Evolutionary conservation across 2,888 invertebrate species (phyloP).

Genomic region (Hirudinaria manillensis): DNA sequence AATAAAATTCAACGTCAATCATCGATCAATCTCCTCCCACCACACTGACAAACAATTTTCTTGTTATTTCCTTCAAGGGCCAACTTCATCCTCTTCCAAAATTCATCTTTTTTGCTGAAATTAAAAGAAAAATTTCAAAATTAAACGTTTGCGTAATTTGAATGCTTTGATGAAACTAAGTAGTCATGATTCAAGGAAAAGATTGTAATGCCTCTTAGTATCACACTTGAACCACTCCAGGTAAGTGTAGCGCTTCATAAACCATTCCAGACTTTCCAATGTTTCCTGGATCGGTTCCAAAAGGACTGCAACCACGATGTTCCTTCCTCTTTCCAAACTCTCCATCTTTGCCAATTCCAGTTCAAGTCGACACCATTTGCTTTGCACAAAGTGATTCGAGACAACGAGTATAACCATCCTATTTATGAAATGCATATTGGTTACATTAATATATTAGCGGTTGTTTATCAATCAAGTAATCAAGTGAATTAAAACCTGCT

Average conservation of each 20-base stretch:
- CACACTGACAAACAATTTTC: not conserved
- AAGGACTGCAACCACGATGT: slow-evolving; percentile 27
- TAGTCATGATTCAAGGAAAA: too few relatives aligned
- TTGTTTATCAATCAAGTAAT: too few relatives aligned
- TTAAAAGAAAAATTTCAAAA: not conserved
- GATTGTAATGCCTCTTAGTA: not conserved
- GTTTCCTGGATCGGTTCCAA: slow-evolving; percentile 18
- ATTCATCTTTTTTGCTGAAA: not conserved
- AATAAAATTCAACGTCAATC: too few relatives aligned
- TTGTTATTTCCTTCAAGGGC: not conserved
- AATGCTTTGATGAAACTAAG: too few relatives aligned
- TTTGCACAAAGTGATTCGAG: slow-evolving; percentile 8
- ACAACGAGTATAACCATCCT: slow-evolving; percentile 23
- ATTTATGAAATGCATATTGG: not conserved
- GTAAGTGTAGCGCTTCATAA: slow-evolving; percentile 12
- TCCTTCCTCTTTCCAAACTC: slow-evolving; percentile 23
- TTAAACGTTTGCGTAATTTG: too few relatives aligned
- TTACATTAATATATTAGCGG: not conserved
- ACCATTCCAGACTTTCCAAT: slow-evolving; percentile 5
- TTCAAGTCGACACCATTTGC: slow-evolving; percentile 29
- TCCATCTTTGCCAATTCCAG: slow-evolving; percentile 26
- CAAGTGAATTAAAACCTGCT: slow-evolving; percentile 14
- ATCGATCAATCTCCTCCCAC: not conserved
- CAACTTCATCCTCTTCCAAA: not conserved
- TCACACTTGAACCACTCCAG: slow-evolving; percentile 7